Evolutionary conservation across 2,888 invertebrate genomes (phyloP).

Genomic region (Catotricha subobsoleta): DNA sequence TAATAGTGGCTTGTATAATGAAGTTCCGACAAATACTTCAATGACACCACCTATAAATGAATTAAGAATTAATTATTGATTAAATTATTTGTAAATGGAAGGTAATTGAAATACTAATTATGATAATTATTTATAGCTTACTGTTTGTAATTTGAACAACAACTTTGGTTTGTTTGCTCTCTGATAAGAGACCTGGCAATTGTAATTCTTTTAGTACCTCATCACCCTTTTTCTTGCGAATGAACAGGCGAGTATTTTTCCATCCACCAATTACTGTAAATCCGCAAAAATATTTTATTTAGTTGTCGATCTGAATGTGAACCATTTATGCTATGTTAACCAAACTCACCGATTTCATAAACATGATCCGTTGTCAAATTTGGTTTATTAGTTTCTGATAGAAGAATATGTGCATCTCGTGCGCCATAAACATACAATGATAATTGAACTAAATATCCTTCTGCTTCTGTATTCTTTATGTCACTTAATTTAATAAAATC

Average conservation of each 20-base stretch:
- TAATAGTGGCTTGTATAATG: not conserved
- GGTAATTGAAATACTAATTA: not conserved
- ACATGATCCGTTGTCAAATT: not conserved
- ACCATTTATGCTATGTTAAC: not conserved
- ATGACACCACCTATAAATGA: not conserved
- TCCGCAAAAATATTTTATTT: not conserved
- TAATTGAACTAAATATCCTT: slow-evolving; percentile 2
- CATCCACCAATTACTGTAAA: not conserved
- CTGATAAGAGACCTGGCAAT: not conserved
- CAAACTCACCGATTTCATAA: slow-evolving; percentile 2
- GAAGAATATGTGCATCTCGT: not conserved
- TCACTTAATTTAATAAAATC: not conserved
- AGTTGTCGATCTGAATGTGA: not conserved
- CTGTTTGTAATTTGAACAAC: slow-evolving; percentile 3
- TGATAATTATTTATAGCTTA: not conserved
- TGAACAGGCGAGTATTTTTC: not conserved
- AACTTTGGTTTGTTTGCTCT: not conserved
- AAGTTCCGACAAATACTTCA: slow-evolving; percentile 1
- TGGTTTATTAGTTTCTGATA: not conserved
- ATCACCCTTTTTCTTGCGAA: not conserved
- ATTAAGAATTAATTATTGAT: not conserved
- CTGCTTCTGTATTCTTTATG: not conserved
- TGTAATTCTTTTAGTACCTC: not conserved
- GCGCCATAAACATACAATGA: not conserved
- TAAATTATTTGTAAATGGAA: not conserved